Evolutionary conservation across 2,797 vertebrate species (phyloP), one percentile per base, ranked within the genome.

Genomic region (Poliocrania exsul): DNA sequence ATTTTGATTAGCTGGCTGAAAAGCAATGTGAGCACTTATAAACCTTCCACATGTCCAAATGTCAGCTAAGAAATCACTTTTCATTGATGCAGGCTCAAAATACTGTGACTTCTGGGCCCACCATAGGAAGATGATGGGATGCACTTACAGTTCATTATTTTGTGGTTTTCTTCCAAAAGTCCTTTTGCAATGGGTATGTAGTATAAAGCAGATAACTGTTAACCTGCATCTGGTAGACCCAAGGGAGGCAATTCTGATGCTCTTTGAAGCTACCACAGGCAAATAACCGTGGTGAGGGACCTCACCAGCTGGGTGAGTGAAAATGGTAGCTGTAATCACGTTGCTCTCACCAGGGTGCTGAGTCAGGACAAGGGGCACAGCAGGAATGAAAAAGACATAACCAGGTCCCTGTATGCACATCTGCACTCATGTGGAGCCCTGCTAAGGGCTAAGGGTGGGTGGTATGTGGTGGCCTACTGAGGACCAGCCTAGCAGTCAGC

Each of bases 1-100:
- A 92, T 80, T 88, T 90, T 82, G 81, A 42, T 91, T 79, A 93
- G 67, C 70, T 86, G 74, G 25, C 42, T 93, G 80, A 86, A 91
- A 96, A 90, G 54, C 70, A 40, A n/a, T 3, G 1, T 0, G 2
- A 94, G 60, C 56, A 35, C 64, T 88, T 94, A 73, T 6, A 88
- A 79, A 64, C 51, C 79, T 91, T 92, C 66, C 62, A 65, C 56
- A 79, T 72, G 79, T 70, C 62, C 75, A 58, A 75, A 72, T 38
- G 33, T 91, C 89, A 94, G 82, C 82, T 84, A 90, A 92, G 87
- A 96, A 91, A 93, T 86, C 85, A 70, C 60, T 91, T 67, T 86
- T 86, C 50, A 11, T 44, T 47, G 70, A 74, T 57, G 69, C 65
- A 87, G 61, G 31, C 79, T 93, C 31, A 31, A n/a, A 81, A 44